These are phyloP conservation scores for Chrysolina americana DNA, from an alignment of 2,888 invertebrate species.

Conservation along the genomic window DNA sequence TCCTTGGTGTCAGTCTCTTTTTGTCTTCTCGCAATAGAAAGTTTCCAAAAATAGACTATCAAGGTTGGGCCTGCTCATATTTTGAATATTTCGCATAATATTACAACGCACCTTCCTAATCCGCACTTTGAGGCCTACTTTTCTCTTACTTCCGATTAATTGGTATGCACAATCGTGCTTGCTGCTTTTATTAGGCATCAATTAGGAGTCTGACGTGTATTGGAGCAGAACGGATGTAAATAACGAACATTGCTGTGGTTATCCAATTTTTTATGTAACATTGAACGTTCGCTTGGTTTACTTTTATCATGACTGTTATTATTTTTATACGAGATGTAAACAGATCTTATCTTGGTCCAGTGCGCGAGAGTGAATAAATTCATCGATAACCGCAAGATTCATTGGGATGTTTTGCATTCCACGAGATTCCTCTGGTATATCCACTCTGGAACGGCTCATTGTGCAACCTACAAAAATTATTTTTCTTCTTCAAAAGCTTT, in stretches of 20 bases:
- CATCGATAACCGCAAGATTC: too few species aligned
- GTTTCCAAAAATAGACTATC: slow-evolving; percentile 5
- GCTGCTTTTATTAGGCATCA: slow-evolving; percentile 5
- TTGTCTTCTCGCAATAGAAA: background rate
- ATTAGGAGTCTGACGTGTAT: slow-evolving; percentile 14
- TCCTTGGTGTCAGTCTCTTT: background rate
- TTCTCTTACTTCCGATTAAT: slow-evolving; percentile 1
- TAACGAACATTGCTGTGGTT: background rate
- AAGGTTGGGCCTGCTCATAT: slow-evolving; percentile 11
- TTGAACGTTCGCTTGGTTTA: background rate
- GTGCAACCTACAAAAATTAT: too few species aligned
- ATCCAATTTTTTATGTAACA: slow-evolving; percentile 13
- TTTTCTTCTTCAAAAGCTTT: too few species aligned
- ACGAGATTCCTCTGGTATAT: too few species aligned
- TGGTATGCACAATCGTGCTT: background rate
- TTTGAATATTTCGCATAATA: slow-evolving; percentile 16
- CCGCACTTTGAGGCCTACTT: background rate
- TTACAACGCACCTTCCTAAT: slow-evolving; percentile 6
- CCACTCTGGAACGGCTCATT: too few species aligned
- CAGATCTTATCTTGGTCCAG: background rate
- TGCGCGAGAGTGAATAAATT: background rate
- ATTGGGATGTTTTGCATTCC: too few species aligned
- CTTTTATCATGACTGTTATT: background rate
- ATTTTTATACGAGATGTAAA: background rate
- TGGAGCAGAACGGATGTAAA: slow-evolving; percentile 12